phyloP scores from a whole-genome alignment of 23 tunicate species.

The Clavelina lepadiformis region DNA sequence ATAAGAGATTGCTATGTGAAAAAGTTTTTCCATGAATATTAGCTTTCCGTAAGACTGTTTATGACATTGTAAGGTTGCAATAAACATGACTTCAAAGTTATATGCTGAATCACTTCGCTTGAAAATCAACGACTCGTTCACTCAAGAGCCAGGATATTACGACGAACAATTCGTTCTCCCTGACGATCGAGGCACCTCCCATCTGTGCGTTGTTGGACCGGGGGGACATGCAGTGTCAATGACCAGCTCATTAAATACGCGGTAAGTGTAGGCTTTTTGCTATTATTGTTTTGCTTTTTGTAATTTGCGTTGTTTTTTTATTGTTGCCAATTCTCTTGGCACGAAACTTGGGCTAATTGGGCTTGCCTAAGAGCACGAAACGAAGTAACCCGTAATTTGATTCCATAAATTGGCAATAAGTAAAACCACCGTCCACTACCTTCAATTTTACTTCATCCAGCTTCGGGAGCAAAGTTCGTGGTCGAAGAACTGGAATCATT shows the following conservation, averaged over 20 bases:
- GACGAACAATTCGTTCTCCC: slow-evolving; percentile 56
- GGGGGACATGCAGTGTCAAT: slow-evolving; percentile 69
- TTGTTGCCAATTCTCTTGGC: too few relatives aligned
- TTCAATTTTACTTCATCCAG: too few relatives aligned
- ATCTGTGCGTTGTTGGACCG: slow-evolving; percentile 42
- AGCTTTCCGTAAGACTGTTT: not conserved
- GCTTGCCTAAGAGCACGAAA: not conserved
- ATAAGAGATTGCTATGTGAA: not conserved
- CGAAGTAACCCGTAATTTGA: not conserved
- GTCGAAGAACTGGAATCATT: slow-evolving; percentile 87
- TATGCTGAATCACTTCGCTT: slow-evolving; percentile 55
- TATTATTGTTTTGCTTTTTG: too few relatives aligned
- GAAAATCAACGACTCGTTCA: slow-evolving; percentile 42
- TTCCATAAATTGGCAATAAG: too few relatives aligned
- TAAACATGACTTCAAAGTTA: slow-evolving; percentile 47
- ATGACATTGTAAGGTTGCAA: slow-evolving; percentile 26
- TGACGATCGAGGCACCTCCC: slow-evolving; percentile 65
- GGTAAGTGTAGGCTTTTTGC: slow-evolving; percentile 30
- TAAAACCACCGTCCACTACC: too few relatives aligned
- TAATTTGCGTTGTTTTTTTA: too few relatives aligned
- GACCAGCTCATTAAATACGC: slow-evolving; percentile 53
- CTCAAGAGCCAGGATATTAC: slow-evolving; percentile 36
- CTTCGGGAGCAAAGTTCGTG: slow-evolving; percentile 93
- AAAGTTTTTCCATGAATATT: not conserved
- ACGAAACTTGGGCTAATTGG: not conserved